phyloP scores from a whole-genome alignment of 2,113 vertebrate genomes.

The Galbula dea region DNA sequence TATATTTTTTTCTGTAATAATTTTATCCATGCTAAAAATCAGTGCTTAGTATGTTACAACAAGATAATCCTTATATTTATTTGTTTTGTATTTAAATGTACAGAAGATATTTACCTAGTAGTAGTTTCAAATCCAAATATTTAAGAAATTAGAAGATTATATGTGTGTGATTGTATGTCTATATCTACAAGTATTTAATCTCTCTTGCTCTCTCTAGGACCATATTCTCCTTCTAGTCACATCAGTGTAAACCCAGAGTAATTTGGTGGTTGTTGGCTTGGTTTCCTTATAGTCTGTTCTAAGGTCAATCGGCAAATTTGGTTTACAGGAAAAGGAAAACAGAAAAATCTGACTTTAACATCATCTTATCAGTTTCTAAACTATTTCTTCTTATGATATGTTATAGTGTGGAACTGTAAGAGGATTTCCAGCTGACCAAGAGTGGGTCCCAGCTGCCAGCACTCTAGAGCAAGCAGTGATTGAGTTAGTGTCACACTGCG shows the following conservation, averaged over 20 bases:
- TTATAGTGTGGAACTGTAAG: background rate
- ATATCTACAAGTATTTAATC: background rate
- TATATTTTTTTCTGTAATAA: background rate
- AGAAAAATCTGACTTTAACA: background rate
- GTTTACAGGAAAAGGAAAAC: background rate
- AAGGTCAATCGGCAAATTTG: background rate
- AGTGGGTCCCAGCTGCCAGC: background rate
- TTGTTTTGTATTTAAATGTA: background rate
- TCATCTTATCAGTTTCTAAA: background rate
- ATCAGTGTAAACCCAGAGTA: background rate
- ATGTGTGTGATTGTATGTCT: background rate
- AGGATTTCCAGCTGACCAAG: background rate
- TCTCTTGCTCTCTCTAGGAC: background rate
- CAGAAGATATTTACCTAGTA: background rate
- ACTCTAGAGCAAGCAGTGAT: rapidly evolving
- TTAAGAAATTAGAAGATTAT: background rate
- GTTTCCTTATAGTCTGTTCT: background rate
- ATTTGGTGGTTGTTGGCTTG: background rate
- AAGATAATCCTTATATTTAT: background rate
- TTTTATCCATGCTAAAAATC: background rate
- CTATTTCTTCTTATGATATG: background rate
- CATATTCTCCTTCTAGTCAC: background rate
- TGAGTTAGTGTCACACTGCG: background rate
- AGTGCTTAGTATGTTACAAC: background rate
- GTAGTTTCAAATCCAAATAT: background rate